These are phyloP conservation scores for Alloscopus bannaensis DNA, from an alignment of 2,888 invertebrate species.

Conservation along the genomic window DNA sequence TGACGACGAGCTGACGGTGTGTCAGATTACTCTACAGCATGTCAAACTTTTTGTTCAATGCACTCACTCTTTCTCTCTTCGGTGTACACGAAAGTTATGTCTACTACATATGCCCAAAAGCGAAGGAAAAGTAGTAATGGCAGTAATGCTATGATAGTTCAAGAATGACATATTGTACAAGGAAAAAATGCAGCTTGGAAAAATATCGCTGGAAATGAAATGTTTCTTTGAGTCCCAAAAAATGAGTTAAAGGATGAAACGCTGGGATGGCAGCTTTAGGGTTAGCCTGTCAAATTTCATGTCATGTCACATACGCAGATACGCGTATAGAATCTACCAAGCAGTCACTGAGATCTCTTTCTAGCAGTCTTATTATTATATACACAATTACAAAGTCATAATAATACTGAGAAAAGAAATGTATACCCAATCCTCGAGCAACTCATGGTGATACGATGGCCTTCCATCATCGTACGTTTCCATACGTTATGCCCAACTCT, in stretches of 20 bases:
- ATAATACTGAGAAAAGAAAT: not conserved
- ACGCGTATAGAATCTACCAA: conserved; percentile 43
- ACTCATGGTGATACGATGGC: no score
- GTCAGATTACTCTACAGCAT: no score
- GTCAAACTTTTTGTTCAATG: no score
- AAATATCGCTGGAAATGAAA: no score
- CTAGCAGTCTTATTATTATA: no score
- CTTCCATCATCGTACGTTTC: no score
- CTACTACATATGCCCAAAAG: not conserved
- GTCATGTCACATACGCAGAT: conserved; percentile 55
- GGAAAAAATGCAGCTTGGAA: no score
- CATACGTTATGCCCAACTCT: no score
- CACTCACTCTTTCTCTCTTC: no score
- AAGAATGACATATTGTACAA: no score
- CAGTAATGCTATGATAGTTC: no score
- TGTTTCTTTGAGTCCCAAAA: not conserved
- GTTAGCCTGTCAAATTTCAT: conserved; percentile 56
- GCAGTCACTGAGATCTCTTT: conserved; percentile 44
- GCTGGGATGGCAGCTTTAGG: conserved; percentile 51
- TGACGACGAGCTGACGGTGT: no score
- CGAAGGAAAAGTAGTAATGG: not conserved
- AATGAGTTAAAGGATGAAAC: not conserved
- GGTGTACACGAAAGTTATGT: not conserved
- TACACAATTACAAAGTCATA: conserved; percentile 6
- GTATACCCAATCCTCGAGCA: not conserved